These are phyloP conservation scores for Alligator mississippiensis DNA, from an alignment of 2,113 vertebrate species.

Conservation along the genomic window DNA sequence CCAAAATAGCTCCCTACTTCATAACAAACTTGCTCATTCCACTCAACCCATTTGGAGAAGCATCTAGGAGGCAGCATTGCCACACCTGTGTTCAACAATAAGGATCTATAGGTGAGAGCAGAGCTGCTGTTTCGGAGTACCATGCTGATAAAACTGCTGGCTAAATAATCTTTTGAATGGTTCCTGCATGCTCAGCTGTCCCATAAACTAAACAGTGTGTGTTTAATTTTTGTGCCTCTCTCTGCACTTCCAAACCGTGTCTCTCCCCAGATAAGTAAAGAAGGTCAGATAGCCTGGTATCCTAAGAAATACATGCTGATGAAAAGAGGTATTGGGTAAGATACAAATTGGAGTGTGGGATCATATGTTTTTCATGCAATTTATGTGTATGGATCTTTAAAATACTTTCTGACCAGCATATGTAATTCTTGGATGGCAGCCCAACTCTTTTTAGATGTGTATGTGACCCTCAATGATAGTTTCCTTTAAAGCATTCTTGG, in stretches of 20 bases:
- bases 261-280: background rate
- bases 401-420: constrained; percentile 47
- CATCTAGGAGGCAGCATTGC: background rate
- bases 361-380: background rate
- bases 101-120: no score
- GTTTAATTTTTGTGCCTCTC: background rate
- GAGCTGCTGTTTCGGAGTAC: background rate
- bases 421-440: constrained; percentile 51
- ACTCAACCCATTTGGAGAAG: background rate
- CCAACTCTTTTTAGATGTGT: background rate
- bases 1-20: background rate
- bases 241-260: background rate
- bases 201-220: background rate
- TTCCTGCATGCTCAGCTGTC: background rate
- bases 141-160: background rate
- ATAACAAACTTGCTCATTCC: no score
- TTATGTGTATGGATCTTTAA: background rate
- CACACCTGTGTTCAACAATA: background rate
- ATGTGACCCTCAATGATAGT: constrained; percentile 20
- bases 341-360: background rate
- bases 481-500: constrained; percentile 57
- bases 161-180: accelerated
- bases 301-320: background rate
- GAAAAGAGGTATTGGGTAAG: background rate
- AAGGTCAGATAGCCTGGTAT: background rate